Evolutionary conservation across 2,113 vertebrate species (phyloP).

Genomic region (Grus americana): DNA sequence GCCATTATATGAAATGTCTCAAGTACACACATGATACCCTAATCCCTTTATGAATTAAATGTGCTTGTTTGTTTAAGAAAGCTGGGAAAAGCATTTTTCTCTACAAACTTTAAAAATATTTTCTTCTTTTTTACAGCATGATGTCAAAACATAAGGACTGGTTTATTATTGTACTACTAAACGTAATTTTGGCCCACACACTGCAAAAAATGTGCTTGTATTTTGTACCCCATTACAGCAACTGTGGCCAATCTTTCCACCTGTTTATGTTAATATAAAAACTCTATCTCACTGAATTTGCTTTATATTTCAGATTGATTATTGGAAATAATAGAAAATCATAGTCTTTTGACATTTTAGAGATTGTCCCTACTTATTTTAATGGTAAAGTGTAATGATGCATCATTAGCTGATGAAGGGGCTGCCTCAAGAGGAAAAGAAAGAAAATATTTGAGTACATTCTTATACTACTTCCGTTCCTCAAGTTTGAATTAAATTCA

Average conservation of each 20-base stretch:
- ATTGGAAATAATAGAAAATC: background rate
- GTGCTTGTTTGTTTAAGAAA: background rate
- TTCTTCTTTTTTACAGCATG: background rate
- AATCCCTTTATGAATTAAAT: background rate
- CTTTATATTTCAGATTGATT: constrained; percentile 24
- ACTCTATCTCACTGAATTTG: constrained; percentile 2
- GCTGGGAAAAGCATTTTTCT: background rate
- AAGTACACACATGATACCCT: background rate
- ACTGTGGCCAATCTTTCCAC: constrained; percentile 22
- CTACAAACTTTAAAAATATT: background rate
- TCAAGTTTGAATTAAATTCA: constrained; percentile 20
- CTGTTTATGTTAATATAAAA: constrained; percentile 26
- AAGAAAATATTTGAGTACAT: background rate
- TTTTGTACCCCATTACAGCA: constrained; percentile 56
- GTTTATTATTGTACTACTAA: background rate
- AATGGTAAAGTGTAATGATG: background rate
- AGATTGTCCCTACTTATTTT: background rate
- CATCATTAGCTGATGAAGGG: constrained; percentile 14
- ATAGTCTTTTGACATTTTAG: background rate
- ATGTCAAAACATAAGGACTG: background rate
- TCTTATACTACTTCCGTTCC: background rate
- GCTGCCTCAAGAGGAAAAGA: background rate
- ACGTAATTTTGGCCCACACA: background rate
- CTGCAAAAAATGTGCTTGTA: background rate
- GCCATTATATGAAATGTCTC: background rate